A percentile compares a stretch with the other conserved stretches of the same genome.
Evolutionary conservation across 64 coral and sea anemone genomes (phyloP).

Genomic region (Acropora tenuis): DNA sequence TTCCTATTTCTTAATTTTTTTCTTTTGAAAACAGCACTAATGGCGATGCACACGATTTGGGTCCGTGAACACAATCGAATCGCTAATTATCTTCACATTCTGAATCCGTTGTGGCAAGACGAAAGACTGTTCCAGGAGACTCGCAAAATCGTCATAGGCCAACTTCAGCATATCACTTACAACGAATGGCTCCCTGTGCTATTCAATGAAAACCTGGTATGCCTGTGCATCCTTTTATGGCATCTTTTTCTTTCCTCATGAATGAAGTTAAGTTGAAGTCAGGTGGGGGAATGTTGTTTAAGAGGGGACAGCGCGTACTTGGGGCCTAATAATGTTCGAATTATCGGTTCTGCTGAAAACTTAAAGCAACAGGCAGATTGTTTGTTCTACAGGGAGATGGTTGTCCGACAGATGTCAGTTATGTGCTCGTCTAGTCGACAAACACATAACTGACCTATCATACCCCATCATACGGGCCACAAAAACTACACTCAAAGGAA

Average conservation of each 20-base stretch:
- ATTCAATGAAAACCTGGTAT: conserved; percentile 26
- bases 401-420: too few species aligned
- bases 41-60: conserved; percentile 61
- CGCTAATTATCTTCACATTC: conserved; percentile 16
- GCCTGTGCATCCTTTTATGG: not conserved
- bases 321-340: too few species aligned
- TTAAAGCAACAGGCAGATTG: too few species aligned
- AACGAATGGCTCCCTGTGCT: conserved; percentile 55
- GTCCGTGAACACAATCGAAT: conserved; percentile 63
- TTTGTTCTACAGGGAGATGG: too few species aligned
- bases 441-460: too few species aligned
- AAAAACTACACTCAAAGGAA: too few species aligned
- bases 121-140: conserved; percentile 36
- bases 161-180: conserved; percentile 57
- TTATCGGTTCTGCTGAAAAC: too few species aligned
- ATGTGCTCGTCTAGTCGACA: too few species aligned
- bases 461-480: too few species aligned
- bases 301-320: too few species aligned
- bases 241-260: not conserved
- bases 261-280: too few species aligned
- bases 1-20: not conserved
- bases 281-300: too few species aligned
- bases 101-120: conserved; percentile 29
- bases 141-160: conserved; percentile 46
- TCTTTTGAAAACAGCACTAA: conserved; percentile 23